These are phyloP conservation scores for Papilio gigon DNA, from an alignment of 2,888 invertebrate genomes.

Conservation along the genomic window DNA sequence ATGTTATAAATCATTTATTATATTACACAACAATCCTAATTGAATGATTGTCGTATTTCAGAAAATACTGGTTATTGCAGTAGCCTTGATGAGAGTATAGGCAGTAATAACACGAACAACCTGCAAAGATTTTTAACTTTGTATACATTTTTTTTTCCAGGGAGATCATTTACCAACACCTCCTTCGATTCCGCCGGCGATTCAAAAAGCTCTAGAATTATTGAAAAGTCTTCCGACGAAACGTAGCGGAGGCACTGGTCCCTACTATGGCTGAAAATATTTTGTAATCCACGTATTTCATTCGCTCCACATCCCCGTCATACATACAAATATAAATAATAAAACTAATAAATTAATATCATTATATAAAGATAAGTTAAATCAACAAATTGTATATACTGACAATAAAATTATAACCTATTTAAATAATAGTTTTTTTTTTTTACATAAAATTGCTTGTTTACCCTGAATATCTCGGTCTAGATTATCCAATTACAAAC, in stretches of 20 bases:
- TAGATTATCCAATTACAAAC: conserved; percentile 9
- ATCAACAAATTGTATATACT: conserved; percentile 8
- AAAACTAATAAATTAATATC: neutral
- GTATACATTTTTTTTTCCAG: conserved; percentile 51
- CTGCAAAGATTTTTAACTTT: neutral
- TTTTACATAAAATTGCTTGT: neutral
- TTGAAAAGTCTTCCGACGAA: conserved; percentile 79
- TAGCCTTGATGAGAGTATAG: too few relatives aligned
- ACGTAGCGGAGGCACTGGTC: conserved; percentile 62
- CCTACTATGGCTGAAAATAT: conserved; percentile 59
- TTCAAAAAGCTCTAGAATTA: conserved; percentile 86
- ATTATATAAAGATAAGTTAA: neutral
- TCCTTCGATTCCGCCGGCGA: conserved; percentile 90
- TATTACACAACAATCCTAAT: too few relatives aligned
- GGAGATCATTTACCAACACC: conserved; percentile 91
- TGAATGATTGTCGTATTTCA: too few relatives aligned
- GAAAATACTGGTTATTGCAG: too few relatives aligned
- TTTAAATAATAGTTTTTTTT: neutral
- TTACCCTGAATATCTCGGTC: neutral
- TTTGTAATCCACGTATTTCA: conserved; percentile 4
- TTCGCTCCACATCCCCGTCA: neutral
- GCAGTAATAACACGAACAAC: too few relatives aligned
- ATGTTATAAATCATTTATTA: too few relatives aligned
- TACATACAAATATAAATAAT: neutral
- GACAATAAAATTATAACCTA: neutral